Evolutionary conservation across 1,140 invertebrate species (phyloP).

Genomic region (Tetraneura akinire): DNA sequence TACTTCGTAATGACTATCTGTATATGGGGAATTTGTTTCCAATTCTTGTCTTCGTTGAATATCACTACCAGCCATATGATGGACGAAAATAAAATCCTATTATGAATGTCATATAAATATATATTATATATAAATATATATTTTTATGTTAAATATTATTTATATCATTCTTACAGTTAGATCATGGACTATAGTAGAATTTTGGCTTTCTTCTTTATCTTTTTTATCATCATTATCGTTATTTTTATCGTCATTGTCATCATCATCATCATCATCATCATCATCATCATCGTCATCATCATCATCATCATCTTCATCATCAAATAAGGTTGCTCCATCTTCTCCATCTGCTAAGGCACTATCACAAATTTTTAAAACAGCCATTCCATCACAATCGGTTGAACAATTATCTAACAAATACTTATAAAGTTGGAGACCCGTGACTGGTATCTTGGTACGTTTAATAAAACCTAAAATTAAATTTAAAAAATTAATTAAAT

Average conservation of each 20-base stretch:
- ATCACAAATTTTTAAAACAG: slow-evolving; percentile 23
- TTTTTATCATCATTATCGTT: no score
- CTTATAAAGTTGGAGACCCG: slow-evolving; percentile 22
- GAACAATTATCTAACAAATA: slow-evolving; percentile 17
- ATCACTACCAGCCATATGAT: slow-evolving; percentile 22
- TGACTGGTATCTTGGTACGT: slow-evolving; percentile 19
- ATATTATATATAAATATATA: no score
- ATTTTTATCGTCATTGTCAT: background rate
- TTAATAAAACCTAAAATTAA: slow-evolving; percentile 45
- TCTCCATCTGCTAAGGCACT: background rate
- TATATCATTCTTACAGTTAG: background rate
- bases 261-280: no score
- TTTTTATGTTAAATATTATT: background rate
- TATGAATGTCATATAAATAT: no score
- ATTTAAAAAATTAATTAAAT: no score
- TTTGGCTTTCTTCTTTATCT: background rate
- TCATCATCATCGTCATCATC: background rate
- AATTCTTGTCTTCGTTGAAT: slow-evolving; percentile 27
- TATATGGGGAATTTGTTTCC: background rate
- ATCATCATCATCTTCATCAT: background rate
- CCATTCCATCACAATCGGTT: slow-evolving; percentile 5
- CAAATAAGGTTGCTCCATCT: slow-evolving; percentile 21
- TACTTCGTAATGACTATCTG: background rate
- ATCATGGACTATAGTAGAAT: background rate
- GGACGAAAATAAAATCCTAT: slow-evolving; percentile 29